A percentile compares a stretch with the other conserved stretches of the same genome.
Conservation (phyloP, 1,140 invertebrate species). For the Musca vetustissima region DNA sequence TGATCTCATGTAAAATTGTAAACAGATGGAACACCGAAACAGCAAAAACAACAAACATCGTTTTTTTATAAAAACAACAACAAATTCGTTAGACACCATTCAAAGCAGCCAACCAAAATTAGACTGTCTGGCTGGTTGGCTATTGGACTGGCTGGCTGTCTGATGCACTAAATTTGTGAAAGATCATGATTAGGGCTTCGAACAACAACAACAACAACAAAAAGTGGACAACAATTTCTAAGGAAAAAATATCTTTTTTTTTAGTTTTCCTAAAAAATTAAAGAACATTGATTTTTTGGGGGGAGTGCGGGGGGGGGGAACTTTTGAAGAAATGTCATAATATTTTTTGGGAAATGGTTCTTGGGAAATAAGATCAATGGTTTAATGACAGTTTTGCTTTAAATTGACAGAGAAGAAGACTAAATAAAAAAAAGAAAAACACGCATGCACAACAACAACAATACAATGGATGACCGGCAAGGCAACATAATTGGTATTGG, state of each 20-base stretch:
- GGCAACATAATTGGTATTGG: no score
- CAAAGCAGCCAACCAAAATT: neutral
- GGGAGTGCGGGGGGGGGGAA: neutral
- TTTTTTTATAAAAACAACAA: neutral
- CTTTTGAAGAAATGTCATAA: constrained; percentile 1
- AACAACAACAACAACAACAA: neutral
- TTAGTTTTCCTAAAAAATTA: neutral
- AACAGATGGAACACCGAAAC: constrained; percentile 9
- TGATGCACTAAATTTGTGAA: neutral
- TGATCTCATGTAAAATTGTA: constrained; percentile 13
- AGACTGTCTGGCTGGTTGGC: neutral
- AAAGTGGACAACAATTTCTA: neutral
- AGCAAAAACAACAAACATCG: neutral
- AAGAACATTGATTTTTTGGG: neutral
- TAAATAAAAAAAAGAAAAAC: constrained; percentile 7
- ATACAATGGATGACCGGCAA: no score
- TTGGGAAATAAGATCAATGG: constrained; percentile 15
- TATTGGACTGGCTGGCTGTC: no score
- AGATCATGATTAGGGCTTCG: neutral
- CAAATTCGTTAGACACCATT: neutral
- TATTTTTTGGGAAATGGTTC: neutral
- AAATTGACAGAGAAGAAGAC: neutral
- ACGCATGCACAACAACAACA: neutral
- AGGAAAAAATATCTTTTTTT: neutral
- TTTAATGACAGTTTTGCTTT: constrained; percentile 10